phyloP scores from a whole-genome alignment of 2,797 vertebrate genomes.

The Anisognathus igniventris region DNA sequence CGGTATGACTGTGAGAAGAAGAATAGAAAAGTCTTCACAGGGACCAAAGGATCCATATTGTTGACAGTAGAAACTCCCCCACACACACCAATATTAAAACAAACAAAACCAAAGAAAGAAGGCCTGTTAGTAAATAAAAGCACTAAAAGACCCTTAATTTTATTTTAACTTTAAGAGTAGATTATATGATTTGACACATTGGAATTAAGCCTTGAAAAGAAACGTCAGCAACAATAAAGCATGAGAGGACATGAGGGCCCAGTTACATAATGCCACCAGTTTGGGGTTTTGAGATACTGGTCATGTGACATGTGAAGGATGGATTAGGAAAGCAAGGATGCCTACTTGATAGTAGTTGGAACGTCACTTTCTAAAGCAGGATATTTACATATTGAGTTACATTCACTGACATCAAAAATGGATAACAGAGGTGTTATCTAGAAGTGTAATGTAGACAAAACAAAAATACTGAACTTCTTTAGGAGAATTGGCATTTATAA shows the following conservation, averaged over 20 bases:
- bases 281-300: background rate
- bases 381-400: background rate
- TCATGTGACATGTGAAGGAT: background rate
- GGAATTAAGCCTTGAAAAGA: background rate
- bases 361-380: accelerated
- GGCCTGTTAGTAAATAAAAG: background rate
- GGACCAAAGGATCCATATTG: background rate
- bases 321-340: background rate
- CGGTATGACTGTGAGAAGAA: background rate
- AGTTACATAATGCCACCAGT: accelerated
- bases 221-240: background rate
- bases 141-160: background rate
- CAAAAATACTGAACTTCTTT: background rate
- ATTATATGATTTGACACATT: background rate
- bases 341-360: background rate
- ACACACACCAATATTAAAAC: background rate
- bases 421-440: background rate
- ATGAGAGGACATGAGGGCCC: background rate
- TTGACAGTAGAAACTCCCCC: background rate
- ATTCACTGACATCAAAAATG: background rate
- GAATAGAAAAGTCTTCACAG: background rate
- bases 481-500: background rate
- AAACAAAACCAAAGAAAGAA: background rate
- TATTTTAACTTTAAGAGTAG: background rate
- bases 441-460: background rate